These are phyloP conservation scores for Leptobrachium leishanense DNA, from an alignment of 2,113 vertebrate genomes.

Conservation along the genomic window DNA sequence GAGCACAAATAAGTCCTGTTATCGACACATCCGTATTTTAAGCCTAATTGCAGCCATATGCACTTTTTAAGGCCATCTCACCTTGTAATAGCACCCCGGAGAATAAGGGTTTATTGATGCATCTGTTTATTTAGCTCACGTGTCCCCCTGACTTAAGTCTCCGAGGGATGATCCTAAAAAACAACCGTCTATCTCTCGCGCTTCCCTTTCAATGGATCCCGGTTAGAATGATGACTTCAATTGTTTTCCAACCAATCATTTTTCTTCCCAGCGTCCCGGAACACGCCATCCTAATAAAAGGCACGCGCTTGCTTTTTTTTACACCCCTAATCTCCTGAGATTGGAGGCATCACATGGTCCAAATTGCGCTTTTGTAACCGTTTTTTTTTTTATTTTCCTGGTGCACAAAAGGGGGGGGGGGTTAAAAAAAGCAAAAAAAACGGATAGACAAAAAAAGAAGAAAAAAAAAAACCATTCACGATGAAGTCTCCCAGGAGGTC, in stretches of 20 bases:
- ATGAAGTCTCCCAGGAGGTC: no score
- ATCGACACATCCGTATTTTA: conserved; percentile 72
- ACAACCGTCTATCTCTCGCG: conserved; percentile 35
- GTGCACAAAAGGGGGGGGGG: no score
- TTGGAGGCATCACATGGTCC: no score
- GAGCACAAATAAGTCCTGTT: conserved; percentile 71
- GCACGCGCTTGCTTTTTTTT: background rate
- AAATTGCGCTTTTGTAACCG: no score
- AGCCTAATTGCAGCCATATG: conserved; percentile 78
- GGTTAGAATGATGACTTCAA: conserved; percentile 15
- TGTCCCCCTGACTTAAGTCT: conserved; percentile 74
- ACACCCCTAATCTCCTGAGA: no score
- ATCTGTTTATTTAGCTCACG: conserved; percentile 87
- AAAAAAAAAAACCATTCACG: no score
- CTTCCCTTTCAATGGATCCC: background rate
- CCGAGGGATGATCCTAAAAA: conserved; percentile 82
- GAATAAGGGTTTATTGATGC: conserved; percentile 85
- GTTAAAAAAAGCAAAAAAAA: no score
- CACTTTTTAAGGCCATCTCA: conserved; percentile 82
- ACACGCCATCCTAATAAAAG: background rate
- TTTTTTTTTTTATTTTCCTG: no score
- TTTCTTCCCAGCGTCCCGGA: background rate
- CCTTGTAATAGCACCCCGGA: conserved; percentile 78
- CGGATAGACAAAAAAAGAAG: no score
- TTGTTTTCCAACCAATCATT: conserved; percentile 5